These are phyloP conservation scores for Thereva nobilitata DNA, from an alignment of 2,888 invertebrate species.

Conservation along the genomic window DNA sequence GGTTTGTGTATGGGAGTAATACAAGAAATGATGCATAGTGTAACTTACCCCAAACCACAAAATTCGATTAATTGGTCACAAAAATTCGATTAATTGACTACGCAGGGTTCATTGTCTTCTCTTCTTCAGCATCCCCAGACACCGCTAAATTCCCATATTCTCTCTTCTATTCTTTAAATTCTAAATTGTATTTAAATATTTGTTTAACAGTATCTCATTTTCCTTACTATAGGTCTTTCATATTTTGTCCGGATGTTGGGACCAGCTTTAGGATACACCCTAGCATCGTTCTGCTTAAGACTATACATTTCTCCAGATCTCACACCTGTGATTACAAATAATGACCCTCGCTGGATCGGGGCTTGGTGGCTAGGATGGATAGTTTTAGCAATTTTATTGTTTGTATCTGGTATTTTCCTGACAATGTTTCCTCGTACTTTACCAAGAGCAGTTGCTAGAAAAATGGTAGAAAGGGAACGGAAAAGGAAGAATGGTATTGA, in stretches of 20 bases:
- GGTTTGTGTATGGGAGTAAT: too few species aligned
- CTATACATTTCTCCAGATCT: conserved; percentile 68
- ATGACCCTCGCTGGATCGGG: conserved; percentile 77
- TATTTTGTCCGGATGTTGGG: conserved; percentile 71
- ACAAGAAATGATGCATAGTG: too few species aligned
- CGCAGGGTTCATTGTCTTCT: too few species aligned
- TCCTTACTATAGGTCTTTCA: conserved; percentile 62
- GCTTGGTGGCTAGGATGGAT: conserved; percentile 85
- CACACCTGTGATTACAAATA: conserved; percentile 67
- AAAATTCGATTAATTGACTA: too few species aligned
- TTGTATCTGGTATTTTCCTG: conserved; percentile 64
- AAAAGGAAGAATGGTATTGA: conserved; percentile 42
- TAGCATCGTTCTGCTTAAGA: conserved; percentile 68
- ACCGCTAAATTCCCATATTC: too few species aligned
- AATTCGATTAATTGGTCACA: too few species aligned
- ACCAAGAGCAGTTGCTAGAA: conserved; percentile 67
- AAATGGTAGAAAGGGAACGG: conserved; percentile 55
- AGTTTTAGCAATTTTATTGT: conserved; percentile 64
- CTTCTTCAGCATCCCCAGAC: too few species aligned
- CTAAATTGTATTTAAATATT: not conserved
- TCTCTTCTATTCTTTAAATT: too few species aligned
- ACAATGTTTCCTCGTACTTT: conserved; percentile 72
- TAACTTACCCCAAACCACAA: too few species aligned
- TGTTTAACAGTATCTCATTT: not conserved
- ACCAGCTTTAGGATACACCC: conserved; percentile 69